Conservation (phyloP, 2,797 vertebrate genomes). For the Acomys russatus region DNA sequence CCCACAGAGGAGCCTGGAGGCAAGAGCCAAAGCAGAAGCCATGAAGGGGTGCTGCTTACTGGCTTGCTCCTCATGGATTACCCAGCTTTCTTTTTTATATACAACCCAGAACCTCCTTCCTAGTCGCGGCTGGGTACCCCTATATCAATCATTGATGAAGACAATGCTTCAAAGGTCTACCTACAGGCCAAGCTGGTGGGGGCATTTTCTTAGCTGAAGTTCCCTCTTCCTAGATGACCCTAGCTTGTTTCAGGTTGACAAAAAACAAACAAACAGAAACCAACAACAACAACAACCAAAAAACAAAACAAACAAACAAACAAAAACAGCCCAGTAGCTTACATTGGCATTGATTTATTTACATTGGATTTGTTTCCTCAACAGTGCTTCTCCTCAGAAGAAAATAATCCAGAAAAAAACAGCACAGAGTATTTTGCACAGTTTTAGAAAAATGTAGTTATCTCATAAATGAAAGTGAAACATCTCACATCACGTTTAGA, state of each 20-base stretch:
- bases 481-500: background rate
- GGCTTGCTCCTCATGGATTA: background rate
- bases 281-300: no score
- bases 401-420: background rate
- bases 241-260: background rate
- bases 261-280: no score
- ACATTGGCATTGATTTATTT: background rate
- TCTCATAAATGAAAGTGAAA: background rate
- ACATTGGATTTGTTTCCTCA: background rate
- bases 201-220: background rate
- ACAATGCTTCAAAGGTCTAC: background rate
- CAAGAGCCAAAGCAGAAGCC: background rate
- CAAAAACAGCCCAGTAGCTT: no score
- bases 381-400: conserved; percentile 12
- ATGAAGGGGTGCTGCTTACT: background rate
- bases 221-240: background rate
- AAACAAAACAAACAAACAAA: background rate
- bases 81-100: background rate
- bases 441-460: background rate
- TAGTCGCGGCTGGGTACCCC: background rate
- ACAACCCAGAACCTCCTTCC: background rate
- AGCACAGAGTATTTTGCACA: conserved; percentile 13
- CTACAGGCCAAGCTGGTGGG: background rate
- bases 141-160: background rate
- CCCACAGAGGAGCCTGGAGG: background rate